phyloP scores from a whole-genome alignment of 1,140 invertebrate genomes.

The Scaptomyza graminum region DNA sequence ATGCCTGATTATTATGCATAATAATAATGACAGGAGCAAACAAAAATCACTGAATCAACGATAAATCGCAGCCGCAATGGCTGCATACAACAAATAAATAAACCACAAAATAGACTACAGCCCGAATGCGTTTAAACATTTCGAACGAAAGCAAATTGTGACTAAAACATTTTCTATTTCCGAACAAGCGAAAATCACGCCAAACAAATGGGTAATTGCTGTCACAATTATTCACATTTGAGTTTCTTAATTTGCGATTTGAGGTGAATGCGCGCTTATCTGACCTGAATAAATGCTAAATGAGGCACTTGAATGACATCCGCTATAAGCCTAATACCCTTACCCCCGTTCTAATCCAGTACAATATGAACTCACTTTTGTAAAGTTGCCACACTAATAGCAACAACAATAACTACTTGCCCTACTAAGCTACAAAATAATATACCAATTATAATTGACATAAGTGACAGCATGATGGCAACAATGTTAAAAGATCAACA shows the following conservation, averaged over 20 bases:
- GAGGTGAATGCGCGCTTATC: slow-evolving; percentile 4
- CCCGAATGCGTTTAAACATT: not conserved
- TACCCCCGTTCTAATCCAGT: not conserved
- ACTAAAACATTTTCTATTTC: not conserved
- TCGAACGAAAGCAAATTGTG: slow-evolving; percentile 8
- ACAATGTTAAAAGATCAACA: not conserved
- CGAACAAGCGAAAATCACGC: slow-evolving; percentile 7
- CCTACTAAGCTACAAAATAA: slow-evolving; percentile 2
- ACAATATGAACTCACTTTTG: slow-evolving; percentile 3
- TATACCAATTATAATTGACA: slow-evolving; percentile 8
- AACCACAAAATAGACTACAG: slow-evolving; percentile 30
- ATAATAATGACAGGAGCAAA: slow-evolving; percentile 3
- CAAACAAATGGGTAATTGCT: slow-evolving; percentile 25
- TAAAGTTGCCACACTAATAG: not conserved
- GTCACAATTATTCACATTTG: slow-evolving; percentile 30
- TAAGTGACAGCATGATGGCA: not conserved
- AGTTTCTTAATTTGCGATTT: slow-evolving; percentile 42
- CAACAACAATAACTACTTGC: slow-evolving; percentile 3
- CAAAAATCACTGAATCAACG: slow-evolving; percentile 22
- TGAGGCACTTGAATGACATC: slow-evolving; percentile 22
- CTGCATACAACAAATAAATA: slow-evolving; percentile 10
- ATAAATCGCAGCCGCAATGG: slow-evolving; percentile 24
- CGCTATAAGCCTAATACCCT: not conserved
- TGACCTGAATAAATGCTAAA: slow-evolving; percentile 36
- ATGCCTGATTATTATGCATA: slow-evolving; percentile 22